Conservation (phyloP, 2,888 invertebrate genomes). For the Drosophila prostipennis region DNA sequence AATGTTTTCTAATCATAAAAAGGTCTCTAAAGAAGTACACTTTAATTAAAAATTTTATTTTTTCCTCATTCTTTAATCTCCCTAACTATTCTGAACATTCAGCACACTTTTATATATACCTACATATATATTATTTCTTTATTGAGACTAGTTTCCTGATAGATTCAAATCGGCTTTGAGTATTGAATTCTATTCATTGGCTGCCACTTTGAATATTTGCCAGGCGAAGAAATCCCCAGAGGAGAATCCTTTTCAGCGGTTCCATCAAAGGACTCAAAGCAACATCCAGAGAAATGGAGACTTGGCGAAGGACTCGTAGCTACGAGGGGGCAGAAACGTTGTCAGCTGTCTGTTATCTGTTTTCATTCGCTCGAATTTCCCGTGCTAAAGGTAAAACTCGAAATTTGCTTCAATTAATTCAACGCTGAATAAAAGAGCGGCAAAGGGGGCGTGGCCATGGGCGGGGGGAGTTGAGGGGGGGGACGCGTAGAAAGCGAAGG, state of each 20-base stretch:
- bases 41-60: neutral
- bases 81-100: neutral
- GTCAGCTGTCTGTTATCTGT: conserved; percentile 22
- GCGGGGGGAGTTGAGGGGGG: no score
- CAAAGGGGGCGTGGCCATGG: neutral
- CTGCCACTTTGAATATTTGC: neutral
- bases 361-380: conserved; percentile 11
- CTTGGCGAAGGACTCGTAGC: no score
- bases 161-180: conserved; percentile 15
- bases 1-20: no score
- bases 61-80: neutral
- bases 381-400: conserved; percentile 8
- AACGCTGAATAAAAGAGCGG: conserved; percentile 18
- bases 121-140: neutral
- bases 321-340: neutral
- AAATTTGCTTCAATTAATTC: conserved; percentile 56
- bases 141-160: neutral
- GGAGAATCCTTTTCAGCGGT: conserved; percentile 6
- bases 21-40: no score
- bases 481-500: neutral
- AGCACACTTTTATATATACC: neutral
- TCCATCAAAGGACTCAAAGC: conserved; percentile 7
- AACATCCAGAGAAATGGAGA: neutral
- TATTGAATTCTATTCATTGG: conserved; percentile 5
- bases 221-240: neutral